Base-by-base conservation (phyloP, 2,113 vertebrate species). In the Willisornis vidua region DNA sequence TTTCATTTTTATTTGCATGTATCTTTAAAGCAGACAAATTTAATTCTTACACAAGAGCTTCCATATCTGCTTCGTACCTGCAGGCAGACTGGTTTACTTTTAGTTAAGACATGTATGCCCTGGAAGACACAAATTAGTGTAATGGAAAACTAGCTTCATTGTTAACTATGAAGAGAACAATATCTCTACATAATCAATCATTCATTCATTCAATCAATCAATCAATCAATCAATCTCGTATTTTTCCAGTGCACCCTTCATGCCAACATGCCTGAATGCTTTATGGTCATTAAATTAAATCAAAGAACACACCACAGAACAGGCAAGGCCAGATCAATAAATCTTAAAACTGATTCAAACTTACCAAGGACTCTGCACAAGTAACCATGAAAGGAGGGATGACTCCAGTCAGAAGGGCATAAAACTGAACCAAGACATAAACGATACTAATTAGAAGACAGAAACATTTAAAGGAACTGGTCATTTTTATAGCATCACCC, bases 271-370 rank as follows among this genome's bases (percentile, higher is more conserved):
- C 88, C 86, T 96, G 90, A 95, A 78, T 89, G 92, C 83, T 96
- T 96, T 94, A 87, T 4, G 9, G 92, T 93, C 90, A 85, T 96
- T 96, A 95, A 94, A 96, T 95, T 97, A 93, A 90, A 78, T 90
- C 93, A 93, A 93, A 96, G 85, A 96, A 89, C 66, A 91, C 61
- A 87, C 57, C 82, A 93, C 55, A 84, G 80, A 84, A 94, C 68
- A 85, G 80, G 76, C 90, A 96, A 97, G 96, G 96, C 88, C 70
- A 94, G 88, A 92, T 93, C 92, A 95, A 94, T 97, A 94, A 96
- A 95, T 97, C 96, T 93, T 90, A 74, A 90, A 93, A 90, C 83
- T 78, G 94, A 86, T 88, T 93, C 92, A 93, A 93, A 96, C 66
- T 96, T 92, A 78, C 65, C 96, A 96, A 96, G 93, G 94, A 88